These are phyloP conservation scores for Cataglyphis livida DNA, from an alignment of 2,888 invertebrate species.

Conservation along the genomic window DNA sequence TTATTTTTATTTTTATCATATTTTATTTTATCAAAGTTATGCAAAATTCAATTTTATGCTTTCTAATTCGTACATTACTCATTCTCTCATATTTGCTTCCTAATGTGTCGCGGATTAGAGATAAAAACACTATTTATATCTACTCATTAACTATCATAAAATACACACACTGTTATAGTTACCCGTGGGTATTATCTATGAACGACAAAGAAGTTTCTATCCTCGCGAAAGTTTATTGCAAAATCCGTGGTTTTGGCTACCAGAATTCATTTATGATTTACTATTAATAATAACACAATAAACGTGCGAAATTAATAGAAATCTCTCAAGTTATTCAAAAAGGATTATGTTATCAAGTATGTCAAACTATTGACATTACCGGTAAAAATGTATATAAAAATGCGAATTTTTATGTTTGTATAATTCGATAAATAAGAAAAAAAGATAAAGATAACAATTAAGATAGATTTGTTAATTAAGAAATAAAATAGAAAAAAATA, in stretches of 20 bases:
- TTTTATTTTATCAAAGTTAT: not conserved
- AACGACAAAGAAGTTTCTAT: not conserved
- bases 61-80: not conserved
- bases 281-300: not conserved
- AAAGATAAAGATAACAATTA: not conserved
- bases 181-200: not conserved
- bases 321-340: not conserved
- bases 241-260: not conserved
- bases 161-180: not conserved
- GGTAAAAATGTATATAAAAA: not conserved
- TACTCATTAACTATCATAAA: conserved; percentile 3
- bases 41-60: not conserved
- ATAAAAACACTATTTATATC: conserved; percentile 30
- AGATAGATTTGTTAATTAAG: not conserved
- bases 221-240: not conserved
- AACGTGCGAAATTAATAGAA: not conserved
- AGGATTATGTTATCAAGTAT: not conserved
- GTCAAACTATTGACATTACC: not conserved
- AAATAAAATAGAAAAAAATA: not conserved
- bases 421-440: not conserved
- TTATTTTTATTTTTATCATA: not conserved
- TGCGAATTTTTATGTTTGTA: not conserved
- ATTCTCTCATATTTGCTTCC: not conserved
- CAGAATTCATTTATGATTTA: not conserved
- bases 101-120: not conserved